Base-by-base conservation (phyloP, 1,140 invertebrate species). In the Drosophila watanabei region DNA sequence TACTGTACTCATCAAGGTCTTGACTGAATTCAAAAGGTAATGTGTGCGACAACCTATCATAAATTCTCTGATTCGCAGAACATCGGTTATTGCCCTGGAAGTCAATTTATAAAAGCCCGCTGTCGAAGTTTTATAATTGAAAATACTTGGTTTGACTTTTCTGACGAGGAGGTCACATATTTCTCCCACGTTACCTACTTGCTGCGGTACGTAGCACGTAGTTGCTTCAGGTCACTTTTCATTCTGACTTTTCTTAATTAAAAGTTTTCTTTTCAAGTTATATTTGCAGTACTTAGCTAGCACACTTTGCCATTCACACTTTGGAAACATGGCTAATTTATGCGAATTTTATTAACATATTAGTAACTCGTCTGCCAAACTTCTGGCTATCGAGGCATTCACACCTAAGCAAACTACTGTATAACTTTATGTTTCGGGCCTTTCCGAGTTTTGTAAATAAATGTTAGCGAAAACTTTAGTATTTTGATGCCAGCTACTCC, bases 121-220 rank as follows among this genome's bases (percentile, higher is more conserved):
- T 72, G 68, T 72, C 68, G 59, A 80, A 80, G 76, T 80, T 80
- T 80, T 80, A 61, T 80, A 80, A 80, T 80, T 80, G 77, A 72
- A 79, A 79, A 72, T 79, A 71, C 51, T 71, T 69, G 18, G 13
- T 6, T 43, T 78, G 64, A 60, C 57, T 61, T 78, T 71, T 51
- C 32, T 13, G 11, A 14, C 14, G 14, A n/a, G 46, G 9, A 41
- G 62, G 24, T 37, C 20, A 30, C 10, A 32, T 20, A 37, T 39
- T 39, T 56, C 35, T 11, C 20, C 37, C 30, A 41, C 30, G 35
- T 68, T 20, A 64, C 63, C 48, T 18, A 54, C 30, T 45, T 5
- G n/a, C 20, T 41, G 57, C 61, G 75, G 62, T 70, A 57, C 24
- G 24, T 24, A 70, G 75, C 75, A 79, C 59, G 62, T 75, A 64